These are phyloP conservation scores for Lymantria dispar DNA, from an alignment of 2,888 invertebrate genomes.

Conservation along the genomic window DNA sequence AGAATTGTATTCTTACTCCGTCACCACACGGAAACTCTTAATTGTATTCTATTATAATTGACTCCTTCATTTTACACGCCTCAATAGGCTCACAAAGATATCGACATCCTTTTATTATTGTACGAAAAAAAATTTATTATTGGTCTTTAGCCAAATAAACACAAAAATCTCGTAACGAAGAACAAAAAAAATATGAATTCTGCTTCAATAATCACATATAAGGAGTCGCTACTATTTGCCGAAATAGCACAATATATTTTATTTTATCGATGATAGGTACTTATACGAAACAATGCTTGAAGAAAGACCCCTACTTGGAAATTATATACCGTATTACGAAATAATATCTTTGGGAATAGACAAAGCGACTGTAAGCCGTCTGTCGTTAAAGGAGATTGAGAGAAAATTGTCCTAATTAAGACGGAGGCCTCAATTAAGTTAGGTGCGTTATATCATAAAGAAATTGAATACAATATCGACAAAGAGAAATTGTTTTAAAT, in stretches of 20 bases:
- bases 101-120: slow-evolving; percentile 9
- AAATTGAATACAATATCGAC: slow-evolving; percentile 20
- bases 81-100: slow-evolving; percentile 8
- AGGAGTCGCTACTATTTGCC: slow-evolving; percentile 36
- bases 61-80: slow-evolving; percentile 11
- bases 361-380: slow-evolving; percentile 23
- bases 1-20: too few species aligned
- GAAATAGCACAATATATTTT: slow-evolving; percentile 20
- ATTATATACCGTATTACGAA: slow-evolving; percentile 21
- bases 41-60: neutral
- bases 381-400: slow-evolving; percentile 23
- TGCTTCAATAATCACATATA: slow-evolving; percentile 43
- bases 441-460: slow-evolving; percentile 25
- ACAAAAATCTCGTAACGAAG: slow-evolving; percentile 15
- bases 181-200: slow-evolving; percentile 31
- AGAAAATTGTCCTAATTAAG: slow-evolving; percentile 29
- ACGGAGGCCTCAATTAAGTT: slow-evolving; percentile 23
- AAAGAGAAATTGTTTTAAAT: slow-evolving; percentile 4
- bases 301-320: slow-evolving; percentile 18
- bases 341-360: slow-evolving; percentile 13
- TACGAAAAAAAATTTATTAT: slow-evolving; percentile 23
- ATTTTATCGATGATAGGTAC: slow-evolving; percentile 9
- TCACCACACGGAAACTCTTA: too few species aligned
- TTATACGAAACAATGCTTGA: slow-evolving; percentile 15
- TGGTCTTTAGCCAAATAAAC: slow-evolving; percentile 23